Evolutionary conservation across 2,888 invertebrate genomes (phyloP).

Genomic region (Amphipyra tragopoginis): DNA sequence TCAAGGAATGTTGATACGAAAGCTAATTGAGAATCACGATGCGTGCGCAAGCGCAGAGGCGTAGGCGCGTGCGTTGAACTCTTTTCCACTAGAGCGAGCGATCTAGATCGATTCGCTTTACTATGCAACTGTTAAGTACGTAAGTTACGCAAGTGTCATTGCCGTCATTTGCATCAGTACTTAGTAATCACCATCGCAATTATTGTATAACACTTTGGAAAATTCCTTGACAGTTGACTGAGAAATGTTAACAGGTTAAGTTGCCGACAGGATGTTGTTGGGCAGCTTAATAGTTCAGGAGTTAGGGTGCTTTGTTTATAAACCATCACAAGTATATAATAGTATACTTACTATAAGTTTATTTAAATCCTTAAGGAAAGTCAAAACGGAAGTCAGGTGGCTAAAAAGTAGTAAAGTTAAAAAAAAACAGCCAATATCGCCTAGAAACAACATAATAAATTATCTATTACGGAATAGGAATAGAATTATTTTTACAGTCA

Average conservation of each 20-base stretch:
- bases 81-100: slow-evolving; percentile 66
- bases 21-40: slow-evolving; percentile 47
- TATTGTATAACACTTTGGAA: slow-evolving; percentile 78
- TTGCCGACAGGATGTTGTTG: slow-evolving; percentile 33
- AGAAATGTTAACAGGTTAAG: slow-evolving; percentile 31
- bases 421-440: no score
- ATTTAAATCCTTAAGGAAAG: no score
- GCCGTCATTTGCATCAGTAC: slow-evolving; percentile 80
- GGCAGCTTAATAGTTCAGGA: slow-evolving; percentile 29
- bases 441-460: no score
- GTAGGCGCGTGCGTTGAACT: slow-evolving; percentile 69
- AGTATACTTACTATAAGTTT: no score
- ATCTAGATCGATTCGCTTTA: slow-evolving; percentile 65
- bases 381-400: no score
- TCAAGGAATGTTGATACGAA: slow-evolving; percentile 51
- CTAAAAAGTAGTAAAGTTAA: no score
- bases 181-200: slow-evolving; percentile 73
- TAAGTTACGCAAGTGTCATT: slow-evolving; percentile 80
- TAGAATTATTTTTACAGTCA: no score
- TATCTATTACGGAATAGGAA: no score
- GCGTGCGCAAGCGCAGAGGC: slow-evolving; percentile 49
- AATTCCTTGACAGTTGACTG: slow-evolving; percentile 63
- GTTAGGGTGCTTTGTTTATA: neutral
- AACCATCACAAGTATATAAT: no score
- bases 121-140: slow-evolving; percentile 60